Evolutionary conservation across 2,888 invertebrate genomes (phyloP).

Genomic region (Calliphora vomitoria): DNA sequence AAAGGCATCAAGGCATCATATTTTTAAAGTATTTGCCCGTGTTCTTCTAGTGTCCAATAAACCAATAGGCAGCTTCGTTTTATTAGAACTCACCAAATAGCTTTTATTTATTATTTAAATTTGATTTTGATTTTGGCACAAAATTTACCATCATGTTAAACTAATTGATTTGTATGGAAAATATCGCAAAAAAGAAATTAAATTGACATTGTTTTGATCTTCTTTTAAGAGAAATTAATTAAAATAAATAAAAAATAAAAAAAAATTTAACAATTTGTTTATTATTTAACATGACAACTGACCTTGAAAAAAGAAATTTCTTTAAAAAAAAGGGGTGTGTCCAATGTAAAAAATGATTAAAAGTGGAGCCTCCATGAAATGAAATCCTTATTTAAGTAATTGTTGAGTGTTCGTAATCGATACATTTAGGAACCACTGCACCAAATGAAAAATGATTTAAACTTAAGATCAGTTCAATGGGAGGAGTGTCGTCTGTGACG

Average conservation of each 20-base stretch:
- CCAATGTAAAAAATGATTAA: neutral
- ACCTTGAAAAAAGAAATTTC: neutral
- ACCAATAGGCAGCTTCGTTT: too few species aligned
- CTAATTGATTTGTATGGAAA: neutral
- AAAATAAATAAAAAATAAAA: neutral
- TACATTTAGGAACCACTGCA: too few species aligned
- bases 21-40: too few species aligned
- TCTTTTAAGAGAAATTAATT: neutral
- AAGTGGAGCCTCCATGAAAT: too few species aligned
- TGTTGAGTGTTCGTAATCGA: too few species aligned
- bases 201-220: conserved; percentile 17
- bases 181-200: conserved; percentile 1
- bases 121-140: neutral
- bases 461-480: too few species aligned
- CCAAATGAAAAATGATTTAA: too few species aligned
- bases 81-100: too few species aligned
- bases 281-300: neutral
- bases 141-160: neutral
- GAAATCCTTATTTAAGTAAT: too few species aligned
- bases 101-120: neutral
- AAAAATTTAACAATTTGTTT: neutral
- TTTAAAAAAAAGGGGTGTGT: neutral
- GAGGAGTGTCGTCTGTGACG: too few species aligned
- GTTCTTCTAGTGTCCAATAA: too few species aligned
- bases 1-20: too few species aligned